Conservation (phyloP, 2,113 vertebrate genomes). For the Bolborhynchus lineola region DNA sequence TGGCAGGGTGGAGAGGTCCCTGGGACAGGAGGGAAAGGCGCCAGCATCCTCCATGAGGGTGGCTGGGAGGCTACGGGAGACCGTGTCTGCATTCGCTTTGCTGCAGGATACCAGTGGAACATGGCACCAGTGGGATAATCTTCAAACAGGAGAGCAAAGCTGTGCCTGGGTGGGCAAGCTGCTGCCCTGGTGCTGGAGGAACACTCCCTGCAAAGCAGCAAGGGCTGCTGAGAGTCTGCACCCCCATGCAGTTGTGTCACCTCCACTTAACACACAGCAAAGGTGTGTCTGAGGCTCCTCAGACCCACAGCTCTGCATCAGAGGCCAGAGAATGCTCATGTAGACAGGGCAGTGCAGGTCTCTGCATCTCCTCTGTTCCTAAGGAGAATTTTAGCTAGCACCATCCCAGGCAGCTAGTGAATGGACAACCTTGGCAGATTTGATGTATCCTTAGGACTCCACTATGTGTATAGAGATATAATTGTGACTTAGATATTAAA, state of each 20-base stretch:
- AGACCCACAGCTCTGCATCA: neutral
- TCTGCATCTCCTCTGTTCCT: neutral
- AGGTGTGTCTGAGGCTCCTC: neutral
- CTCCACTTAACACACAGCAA: rapidly evolving
- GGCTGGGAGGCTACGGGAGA: neutral
- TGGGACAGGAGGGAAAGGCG: neutral
- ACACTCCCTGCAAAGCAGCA: neutral
- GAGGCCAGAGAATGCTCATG: neutral
- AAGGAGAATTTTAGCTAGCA: neutral
- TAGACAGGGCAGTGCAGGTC: neutral
- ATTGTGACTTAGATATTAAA: neutral
- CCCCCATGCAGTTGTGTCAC: neutral
- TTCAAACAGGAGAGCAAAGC: neutral
- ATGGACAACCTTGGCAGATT: neutral
- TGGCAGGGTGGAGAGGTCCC: neutral
- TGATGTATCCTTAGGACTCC: neutral
- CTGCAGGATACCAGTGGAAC: neutral
- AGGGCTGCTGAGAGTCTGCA: neutral
- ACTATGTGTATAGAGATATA: neutral
- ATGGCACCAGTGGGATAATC: neutral
- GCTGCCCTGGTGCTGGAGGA: neutral
- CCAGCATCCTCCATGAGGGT: neutral
- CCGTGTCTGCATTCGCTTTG: rapidly evolving
- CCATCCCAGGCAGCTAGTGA: neutral
- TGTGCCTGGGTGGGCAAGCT: neutral